A percentile compares a stretch with the other conserved stretches of the same genome.
Evolutionary conservation across 2,113 vertebrate genomes (phyloP).

Genomic region (Sterrhoptilus dennistouni): DNA sequence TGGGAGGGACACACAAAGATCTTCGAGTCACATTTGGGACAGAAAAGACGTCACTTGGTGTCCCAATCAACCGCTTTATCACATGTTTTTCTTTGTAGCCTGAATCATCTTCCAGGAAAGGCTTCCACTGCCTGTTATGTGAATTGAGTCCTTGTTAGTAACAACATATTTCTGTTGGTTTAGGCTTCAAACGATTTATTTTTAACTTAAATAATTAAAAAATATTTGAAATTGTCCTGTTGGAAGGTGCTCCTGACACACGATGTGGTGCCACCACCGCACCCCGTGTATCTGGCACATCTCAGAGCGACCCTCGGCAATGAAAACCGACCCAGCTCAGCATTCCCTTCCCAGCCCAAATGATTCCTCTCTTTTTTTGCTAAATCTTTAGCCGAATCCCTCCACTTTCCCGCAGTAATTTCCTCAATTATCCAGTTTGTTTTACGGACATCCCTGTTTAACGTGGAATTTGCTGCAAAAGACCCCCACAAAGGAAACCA

Average conservation of each 20-base stretch:
- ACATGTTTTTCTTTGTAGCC: neutral
- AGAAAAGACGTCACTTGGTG: neutral
- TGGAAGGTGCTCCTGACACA: neutral
- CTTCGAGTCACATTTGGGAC: neutral
- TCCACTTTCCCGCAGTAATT: neutral
- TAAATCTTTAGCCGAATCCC: neutral
- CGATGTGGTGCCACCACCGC: rapidly evolving
- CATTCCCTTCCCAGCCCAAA: neutral
- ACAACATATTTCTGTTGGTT: neutral
- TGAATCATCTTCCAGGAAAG: neutral
- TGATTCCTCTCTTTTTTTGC: neutral
- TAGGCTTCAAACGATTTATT: neutral
- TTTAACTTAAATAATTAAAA: neutral
- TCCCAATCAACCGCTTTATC: neutral
- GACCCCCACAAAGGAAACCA: slow-evolving; percentile 9
- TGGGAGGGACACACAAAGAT: neutral
- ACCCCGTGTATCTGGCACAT: neutral
- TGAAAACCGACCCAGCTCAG: neutral
- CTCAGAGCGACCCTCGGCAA: rapidly evolving
- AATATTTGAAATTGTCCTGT: neutral
- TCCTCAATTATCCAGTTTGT: slow-evolving; percentile 8
- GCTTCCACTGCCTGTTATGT: neutral
- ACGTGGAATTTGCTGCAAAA: neutral
- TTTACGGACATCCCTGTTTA: neutral
- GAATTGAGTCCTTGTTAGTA: neutral